A percentile compares a stretch with the other conserved stretches of the same genome.
Conservation (phyloP, 2,888 invertebrate species). For the Callyntrura guangdongensis region DNA sequence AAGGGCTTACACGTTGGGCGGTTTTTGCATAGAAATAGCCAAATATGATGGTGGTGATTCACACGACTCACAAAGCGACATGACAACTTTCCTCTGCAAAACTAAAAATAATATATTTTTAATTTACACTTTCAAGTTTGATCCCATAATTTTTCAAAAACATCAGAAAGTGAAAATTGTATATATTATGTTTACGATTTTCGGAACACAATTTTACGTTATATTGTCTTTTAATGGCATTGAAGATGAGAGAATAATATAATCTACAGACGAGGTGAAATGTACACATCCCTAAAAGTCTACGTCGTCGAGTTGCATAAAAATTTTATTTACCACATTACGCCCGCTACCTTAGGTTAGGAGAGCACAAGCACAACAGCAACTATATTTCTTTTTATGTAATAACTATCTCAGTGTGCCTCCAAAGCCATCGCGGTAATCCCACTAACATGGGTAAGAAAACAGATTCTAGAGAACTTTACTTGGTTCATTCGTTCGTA, state of each 20-base stretch:
- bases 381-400: too few relatives aligned
- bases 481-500: too few relatives aligned
- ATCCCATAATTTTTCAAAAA: background rate
- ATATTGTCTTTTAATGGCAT: conserved; percentile 36
- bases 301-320: background rate
- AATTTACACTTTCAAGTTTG: background rate
- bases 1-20: background rate
- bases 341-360: background rate
- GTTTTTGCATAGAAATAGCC: background rate
- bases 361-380: too few relatives aligned
- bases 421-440: too few relatives aligned
- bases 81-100: conserved; percentile 2
- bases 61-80: background rate
- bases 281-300: too few relatives aligned
- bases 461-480: too few relatives aligned
- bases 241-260: background rate
- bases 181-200: conserved; percentile 36
- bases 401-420: too few relatives aligned
- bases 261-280: background rate
- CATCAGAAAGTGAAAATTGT: conserved; percentile 33
- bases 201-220: conserved; percentile 15
- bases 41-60: background rate
- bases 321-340: background rate
- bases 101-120: conserved; percentile 29
- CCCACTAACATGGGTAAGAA: too few relatives aligned